A percentile compares a stretch with the other conserved stretches of the same genome.
These are phyloP conservation scores for Drosophila cognata DNA, from an alignment of 2,888 invertebrate genomes.

Conservation along the genomic window DNA sequence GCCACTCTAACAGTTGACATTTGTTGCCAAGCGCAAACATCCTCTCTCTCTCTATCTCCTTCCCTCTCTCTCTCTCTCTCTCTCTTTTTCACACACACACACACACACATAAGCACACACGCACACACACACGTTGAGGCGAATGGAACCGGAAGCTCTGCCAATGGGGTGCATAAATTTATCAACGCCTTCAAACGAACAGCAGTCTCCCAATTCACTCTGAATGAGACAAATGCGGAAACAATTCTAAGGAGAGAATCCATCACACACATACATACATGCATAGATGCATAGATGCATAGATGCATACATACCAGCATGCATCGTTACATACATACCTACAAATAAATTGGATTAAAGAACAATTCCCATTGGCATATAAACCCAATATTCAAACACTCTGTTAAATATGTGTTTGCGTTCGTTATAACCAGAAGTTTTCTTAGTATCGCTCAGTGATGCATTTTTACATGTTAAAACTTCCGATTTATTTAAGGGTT, in stretches of 20 bases:
- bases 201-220: slow-evolving; percentile 35
- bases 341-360: neutral
- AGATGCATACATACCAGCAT: neutral
- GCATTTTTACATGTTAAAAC: neutral
- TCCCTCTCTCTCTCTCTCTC: neutral
- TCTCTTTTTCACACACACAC: neutral
- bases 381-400: neutral
- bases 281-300: neutral
- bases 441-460: neutral
- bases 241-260: slow-evolving; percentile 19
- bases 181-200: slow-evolving; percentile 72
- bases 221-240: slow-evolving; percentile 46
- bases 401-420: neutral
- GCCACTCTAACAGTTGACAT: slow-evolving; percentile 59
- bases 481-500: neutral
- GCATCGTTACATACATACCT: neutral
- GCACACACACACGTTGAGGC: neutral
- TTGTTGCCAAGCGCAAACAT: slow-evolving; percentile 14
- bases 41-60: neutral
- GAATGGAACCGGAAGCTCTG: slow-evolving; percentile 68
- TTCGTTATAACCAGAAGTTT: neutral
- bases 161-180: slow-evolving; percentile 76
- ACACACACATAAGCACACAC: neutral
- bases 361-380: neutral
- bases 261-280: slow-evolving; percentile 4